Base-by-base conservation (phyloP, 2,113 vertebrate genomes). In the Otis tarda region DNA sequence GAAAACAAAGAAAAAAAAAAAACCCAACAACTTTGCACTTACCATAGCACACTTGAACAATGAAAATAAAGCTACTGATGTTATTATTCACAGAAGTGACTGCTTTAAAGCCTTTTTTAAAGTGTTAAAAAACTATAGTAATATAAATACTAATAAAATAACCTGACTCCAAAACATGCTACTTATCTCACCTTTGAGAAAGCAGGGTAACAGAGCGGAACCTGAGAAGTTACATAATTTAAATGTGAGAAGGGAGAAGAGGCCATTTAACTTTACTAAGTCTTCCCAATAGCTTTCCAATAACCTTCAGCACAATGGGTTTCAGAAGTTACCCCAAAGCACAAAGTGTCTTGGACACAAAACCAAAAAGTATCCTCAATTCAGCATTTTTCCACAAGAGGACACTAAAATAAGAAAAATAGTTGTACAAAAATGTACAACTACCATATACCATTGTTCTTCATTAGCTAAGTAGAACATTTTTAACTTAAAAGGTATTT, bases 311-410 rank as follows among this genome's bases (percentile, higher is more conserved):
- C 43, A 60, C 7, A 60, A 41, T 1, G 2, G 3, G 23, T 30
- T 84, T 89, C 55, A 81, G 87, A 57, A 79, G 18, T 4, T 20
- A 80, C 3, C 30, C 20, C 17, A 55, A 94, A 93, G 14, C 45
- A 37, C 53, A 23, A 45, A 63, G 22, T 24, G 63, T 74, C 23
- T 61, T 4, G 3, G 3, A 27, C 6, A 27, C 20, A 59, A 83
- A 85, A 10, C 24, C 18, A 53, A 68, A 41, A 94, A 9, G 8
- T 50, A 76, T 41, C 23, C 76, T 92, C 50, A 90, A 30, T 95
- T 89, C 73, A 52, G 56, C 68, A 56, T 79, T 95, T 95, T 94
- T 93, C 92, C 95, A 94, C 84, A 87, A 96, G 93, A 90, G 73
- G 73, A 94, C 81, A 97, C 89, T 83, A 95, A 96, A 86, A 52